phyloP scores from a whole-genome alignment of 2,113 vertebrate species.

The Panthera tigris region DNA sequence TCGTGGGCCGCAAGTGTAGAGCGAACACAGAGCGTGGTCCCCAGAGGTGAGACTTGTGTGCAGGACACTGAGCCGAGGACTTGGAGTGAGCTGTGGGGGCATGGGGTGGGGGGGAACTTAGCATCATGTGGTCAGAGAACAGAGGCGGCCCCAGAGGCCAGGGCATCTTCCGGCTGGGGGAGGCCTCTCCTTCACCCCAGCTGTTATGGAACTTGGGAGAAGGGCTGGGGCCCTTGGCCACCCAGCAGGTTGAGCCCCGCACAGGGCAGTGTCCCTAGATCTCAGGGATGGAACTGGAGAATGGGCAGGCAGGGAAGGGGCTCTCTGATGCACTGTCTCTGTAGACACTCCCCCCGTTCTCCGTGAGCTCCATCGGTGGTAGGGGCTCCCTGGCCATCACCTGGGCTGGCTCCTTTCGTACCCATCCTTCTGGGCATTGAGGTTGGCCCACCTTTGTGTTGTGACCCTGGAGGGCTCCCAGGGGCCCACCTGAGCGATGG shows the following conservation, averaged over 20 bases:
- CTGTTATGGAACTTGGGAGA: neutral
- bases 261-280: neutral
- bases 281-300: neutral
- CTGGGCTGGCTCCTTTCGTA: neutral
- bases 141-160: neutral
- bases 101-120: neutral
- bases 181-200: too few species aligned
- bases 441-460: neutral
- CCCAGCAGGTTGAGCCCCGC: neutral
- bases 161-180: neutral
- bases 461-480: neutral
- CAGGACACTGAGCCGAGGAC: neutral
- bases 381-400: neutral
- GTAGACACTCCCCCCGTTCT: neutral
- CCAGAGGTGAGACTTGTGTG: neutral
- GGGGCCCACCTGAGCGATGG: fast-evolving
- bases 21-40: neutral
- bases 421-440: neutral
- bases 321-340: neutral
- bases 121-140: neutral
- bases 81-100: neutral
- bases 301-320: neutral
- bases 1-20: neutral
- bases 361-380: neutral
- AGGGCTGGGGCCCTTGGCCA: neutral